Evolutionary conservation across 2,113 vertebrate species (phyloP), one percentile per base, ranked within the genome.

Genomic region (Oophaga pumilio): DNA sequence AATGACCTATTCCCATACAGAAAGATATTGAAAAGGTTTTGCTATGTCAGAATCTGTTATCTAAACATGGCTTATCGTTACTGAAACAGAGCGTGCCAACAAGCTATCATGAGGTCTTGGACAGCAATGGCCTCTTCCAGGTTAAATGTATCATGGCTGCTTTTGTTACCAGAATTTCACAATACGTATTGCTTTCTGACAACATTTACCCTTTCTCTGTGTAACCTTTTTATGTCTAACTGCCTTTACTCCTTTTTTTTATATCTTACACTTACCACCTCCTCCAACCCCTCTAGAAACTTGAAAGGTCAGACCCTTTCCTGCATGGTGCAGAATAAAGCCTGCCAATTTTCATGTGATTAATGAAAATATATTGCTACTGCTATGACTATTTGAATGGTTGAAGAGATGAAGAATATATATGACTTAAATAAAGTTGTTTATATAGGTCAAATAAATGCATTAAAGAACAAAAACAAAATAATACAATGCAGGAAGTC

Each of bases 311-410:
- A 94, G 85, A 95, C 96, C 96, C 96, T 95, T 93, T 90, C 89
- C 91, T 93, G 96, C 95, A 93, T 90, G 93, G 94, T 93, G 94
- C 94, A 91, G 93, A 93, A 90, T 90, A 92, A 95, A 95, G 96
- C 91, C 94, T 93, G 96, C 95, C 87, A 90, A 93, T 94, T 95
- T 96, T 96, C 93, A 93, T 94, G 95, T 93, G 93, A 95, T 96
- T 97, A 97, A 97, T 97, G 94, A 93, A 97, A 98, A 97, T 97
- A 99, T 96, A 97, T 97, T 98, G 96, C 92, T 91, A 82, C 81
- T 95, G 94, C 95, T 95, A 91, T 91, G 53, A 87, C 0, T 73
- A 92, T 92, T 94, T 93, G 90, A 92, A 94, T 93, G 94, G 91
- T 89, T 56, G 90, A 93, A 94, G 93, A 92, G 93, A 94, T 92